phyloP scores from a whole-genome alignment of 2,797 vertebrate species.

The Triplophysa yarkandensis region DNA sequence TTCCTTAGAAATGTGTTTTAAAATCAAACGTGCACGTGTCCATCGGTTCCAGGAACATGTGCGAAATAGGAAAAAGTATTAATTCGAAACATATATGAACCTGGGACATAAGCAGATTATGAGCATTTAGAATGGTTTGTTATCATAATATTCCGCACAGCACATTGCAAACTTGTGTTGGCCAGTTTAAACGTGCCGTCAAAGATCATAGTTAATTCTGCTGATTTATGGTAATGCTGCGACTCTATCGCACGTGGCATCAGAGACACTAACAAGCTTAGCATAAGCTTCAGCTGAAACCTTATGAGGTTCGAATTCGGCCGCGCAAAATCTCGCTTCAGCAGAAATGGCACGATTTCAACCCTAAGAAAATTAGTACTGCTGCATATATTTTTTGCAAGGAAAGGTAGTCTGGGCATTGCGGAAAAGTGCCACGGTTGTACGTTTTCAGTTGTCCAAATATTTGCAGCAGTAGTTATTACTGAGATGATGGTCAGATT shows the following conservation, averaged over 20 bases:
- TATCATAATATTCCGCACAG: conserved; percentile 99
- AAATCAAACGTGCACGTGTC: conserved; percentile 65
- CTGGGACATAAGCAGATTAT: conserved; percentile 98
- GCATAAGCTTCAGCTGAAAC: conserved; percentile 97
- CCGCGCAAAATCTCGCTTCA: conserved; percentile 96
- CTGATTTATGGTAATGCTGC: conserved; percentile 98
- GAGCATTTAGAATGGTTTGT: conserved; percentile 99
- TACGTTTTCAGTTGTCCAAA: conserved; percentile 54
- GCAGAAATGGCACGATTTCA: conserved; percentile 85
- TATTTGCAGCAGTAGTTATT: conserved; percentile 72
- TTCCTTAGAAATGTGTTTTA: conserved; percentile 25
- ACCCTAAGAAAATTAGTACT: conserved; percentile 80
- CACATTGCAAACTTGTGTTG: conserved; percentile 97
- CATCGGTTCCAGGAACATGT: conserved; percentile 71
- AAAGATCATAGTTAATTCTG: conserved; percentile 99
- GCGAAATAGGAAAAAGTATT: conserved; percentile 74
- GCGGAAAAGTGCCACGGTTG: conserved; percentile 71
- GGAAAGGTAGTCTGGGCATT: conserved; percentile 75
- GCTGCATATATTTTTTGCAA: conserved; percentile 81
- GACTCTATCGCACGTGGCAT: conserved; percentile 91
- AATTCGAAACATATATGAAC: conserved; percentile 97
- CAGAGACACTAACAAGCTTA: conserved; percentile 99
- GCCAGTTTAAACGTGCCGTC: conserved; percentile 90
- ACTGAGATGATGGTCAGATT: conserved; percentile 50
- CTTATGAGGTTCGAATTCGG: conserved; percentile 99